Evolutionary conservation across 2,888 invertebrate species (phyloP).

Genomic region (Deilephila elpenor): DNA sequence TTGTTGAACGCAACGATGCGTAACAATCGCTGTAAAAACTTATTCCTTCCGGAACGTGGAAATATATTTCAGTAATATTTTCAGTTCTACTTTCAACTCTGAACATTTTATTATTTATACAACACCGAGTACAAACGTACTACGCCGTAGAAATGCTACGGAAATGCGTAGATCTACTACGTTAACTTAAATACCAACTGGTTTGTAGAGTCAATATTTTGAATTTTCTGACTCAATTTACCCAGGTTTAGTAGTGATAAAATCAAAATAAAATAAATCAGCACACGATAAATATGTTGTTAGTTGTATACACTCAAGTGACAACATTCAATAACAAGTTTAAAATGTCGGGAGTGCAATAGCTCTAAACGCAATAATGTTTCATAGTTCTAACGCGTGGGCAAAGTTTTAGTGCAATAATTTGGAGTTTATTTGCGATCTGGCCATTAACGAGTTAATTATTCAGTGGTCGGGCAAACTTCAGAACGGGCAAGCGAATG

Average conservation of each 20-base stretch:
- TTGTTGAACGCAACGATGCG: conserved; percentile 46
- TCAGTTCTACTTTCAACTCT: neutral
- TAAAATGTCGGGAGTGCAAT: conserved; percentile 34
- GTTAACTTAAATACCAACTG: neutral
- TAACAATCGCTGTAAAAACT: conserved; percentile 52
- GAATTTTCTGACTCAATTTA: neutral
- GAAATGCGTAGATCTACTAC: neutral
- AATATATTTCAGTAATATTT: conserved; percentile 1
- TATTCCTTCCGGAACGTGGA: conserved; percentile 40
- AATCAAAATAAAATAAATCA: too few relatives aligned
- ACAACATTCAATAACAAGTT: conserved; percentile 14
- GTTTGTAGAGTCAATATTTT: neutral
- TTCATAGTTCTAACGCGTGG: conserved; percentile 54
- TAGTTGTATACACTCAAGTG: neutral
- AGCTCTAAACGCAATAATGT: conserved; percentile 48
- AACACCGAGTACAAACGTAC: conserved; percentile 31
- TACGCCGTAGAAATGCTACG: conserved; percentile 49
- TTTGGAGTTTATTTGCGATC: conserved; percentile 78
- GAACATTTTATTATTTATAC: neutral
- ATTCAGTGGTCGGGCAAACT: conserved; percentile 68
- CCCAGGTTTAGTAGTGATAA: too few relatives aligned
- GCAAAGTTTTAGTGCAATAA: conserved; percentile 73
- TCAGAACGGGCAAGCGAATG: conserved; percentile 46
- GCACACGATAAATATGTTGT: neutral
- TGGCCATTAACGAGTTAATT: conserved; percentile 79